A percentile compares a stretch with the other conserved stretches of the same genome.
These are phyloP conservation scores for Cactoblastis cactorum DNA, from an alignment of 2,888 invertebrate species.

Conservation along the genomic window DNA sequence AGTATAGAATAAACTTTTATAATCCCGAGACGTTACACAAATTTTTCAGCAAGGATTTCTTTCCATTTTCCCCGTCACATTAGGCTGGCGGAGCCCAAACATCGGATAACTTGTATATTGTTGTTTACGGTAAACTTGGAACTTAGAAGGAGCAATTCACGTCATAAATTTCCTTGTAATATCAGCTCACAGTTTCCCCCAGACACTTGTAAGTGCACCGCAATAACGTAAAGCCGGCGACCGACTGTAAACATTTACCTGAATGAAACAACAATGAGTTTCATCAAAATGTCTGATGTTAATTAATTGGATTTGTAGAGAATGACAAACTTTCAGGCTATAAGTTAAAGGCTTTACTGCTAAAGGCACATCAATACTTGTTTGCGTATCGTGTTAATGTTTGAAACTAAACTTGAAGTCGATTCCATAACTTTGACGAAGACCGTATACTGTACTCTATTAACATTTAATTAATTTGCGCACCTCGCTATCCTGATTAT, in stretches of 20 bases:
- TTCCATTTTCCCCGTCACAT: slow-evolving; percentile 58
- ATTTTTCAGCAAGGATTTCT: slow-evolving; percentile 57
- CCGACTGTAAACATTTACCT: slow-evolving; percentile 33
- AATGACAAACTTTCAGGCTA: not conserved
- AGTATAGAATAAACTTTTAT: slow-evolving; percentile 52
- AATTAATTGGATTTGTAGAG: slow-evolving; percentile 2
- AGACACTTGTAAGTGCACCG: slow-evolving; percentile 70
- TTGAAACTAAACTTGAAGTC: slow-evolving; percentile 13
- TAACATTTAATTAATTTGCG: not conserved
- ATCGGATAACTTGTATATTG: slow-evolving; percentile 71
- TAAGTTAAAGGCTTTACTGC: slow-evolving; percentile 7
- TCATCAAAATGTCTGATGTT: not conserved
- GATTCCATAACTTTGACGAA: not conserved
- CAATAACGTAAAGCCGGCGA: slow-evolving; percentile 58
- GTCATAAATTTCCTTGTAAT: slow-evolving; percentile 74
- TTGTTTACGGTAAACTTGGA: slow-evolving; percentile 73
- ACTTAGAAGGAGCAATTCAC: slow-evolving; percentile 66
- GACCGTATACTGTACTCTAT: not conserved
- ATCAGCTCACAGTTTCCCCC: slow-evolving; percentile 72
- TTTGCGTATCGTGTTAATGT: slow-evolving; percentile 31
- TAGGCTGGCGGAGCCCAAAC: slow-evolving; percentile 51
- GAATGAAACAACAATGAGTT: not conserved
- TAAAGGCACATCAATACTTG: slow-evolving; percentile 24
- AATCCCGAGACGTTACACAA: slow-evolving; percentile 45
- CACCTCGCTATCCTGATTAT: slow-evolving; percentile 9